phyloP scores from a whole-genome alignment of 2,888 invertebrate species.

The Dinocampus coccinellae region DNA sequence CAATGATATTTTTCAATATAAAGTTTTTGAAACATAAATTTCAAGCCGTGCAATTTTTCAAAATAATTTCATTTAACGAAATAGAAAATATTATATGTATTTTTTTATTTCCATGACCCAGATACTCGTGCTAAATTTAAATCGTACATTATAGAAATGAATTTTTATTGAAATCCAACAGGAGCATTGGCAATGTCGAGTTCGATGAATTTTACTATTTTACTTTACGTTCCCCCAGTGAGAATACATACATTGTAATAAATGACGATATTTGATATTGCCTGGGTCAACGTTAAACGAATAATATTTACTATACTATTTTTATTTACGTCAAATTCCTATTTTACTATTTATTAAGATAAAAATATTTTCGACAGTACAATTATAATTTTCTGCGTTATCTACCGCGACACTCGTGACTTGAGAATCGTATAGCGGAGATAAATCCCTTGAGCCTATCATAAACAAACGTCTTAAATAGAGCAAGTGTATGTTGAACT shows the following conservation, averaged over 20 bases:
- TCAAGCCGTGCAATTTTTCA: not conserved
- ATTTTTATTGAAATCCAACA: not conserved
- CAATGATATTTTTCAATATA: not conserved
- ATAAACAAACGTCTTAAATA: not conserved
- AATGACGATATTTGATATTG: slow-evolving; percentile 27
- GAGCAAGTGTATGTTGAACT: not conserved
- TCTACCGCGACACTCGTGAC: not conserved
- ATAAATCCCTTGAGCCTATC: not conserved
- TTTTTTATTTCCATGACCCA: not conserved
- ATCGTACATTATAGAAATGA: not conserved
- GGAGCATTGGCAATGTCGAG: slow-evolving; percentile 29
- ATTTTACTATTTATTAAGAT: not conserved
- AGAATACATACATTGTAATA: slow-evolving; percentile 27
- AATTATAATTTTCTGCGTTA: no score
- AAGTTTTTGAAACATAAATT: not conserved
- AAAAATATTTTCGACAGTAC: no score
- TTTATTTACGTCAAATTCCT: not conserved
- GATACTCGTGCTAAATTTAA: not conserved
- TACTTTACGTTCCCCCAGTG: slow-evolving; percentile 26
- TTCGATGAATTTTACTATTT: slow-evolving; percentile 38
- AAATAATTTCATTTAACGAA: not conserved
- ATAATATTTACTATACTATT: not conserved
- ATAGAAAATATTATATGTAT: no score
- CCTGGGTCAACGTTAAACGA: not conserved
- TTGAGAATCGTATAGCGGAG: not conserved